Evolutionary conservation across 2,113 vertebrate genomes (phyloP).

Genomic region (Arenaria interpres): DNA sequence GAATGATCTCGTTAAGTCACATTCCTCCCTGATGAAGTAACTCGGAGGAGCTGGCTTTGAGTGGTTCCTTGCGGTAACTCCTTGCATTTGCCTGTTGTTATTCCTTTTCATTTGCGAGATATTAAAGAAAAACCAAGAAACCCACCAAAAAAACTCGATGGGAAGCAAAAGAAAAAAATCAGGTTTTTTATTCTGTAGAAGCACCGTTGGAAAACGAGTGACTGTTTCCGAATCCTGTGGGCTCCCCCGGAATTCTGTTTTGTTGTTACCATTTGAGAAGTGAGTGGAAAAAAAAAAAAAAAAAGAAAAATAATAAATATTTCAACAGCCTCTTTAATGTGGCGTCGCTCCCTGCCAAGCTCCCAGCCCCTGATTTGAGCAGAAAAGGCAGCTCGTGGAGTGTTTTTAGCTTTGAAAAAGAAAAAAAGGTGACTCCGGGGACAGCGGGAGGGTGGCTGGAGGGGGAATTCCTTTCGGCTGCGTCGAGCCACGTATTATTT

Average conservation of each 20-base stretch:
- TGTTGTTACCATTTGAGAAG: constrained; percentile 50
- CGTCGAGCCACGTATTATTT: no score
- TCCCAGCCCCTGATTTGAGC: not conserved
- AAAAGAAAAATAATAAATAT: constrained; percentile 66
- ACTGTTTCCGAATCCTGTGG: constrained; percentile 1
- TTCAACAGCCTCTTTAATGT: constrained; percentile 45
- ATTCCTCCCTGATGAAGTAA: not conserved
- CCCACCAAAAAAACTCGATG: not conserved
- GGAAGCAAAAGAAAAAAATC: not conserved
- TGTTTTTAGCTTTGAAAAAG: not conserved
- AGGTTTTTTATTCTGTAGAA: not conserved
- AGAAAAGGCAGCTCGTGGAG: accelerated
- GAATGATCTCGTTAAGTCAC: not conserved
- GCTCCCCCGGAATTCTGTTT: constrained; percentile 43
- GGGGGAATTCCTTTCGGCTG: no score
- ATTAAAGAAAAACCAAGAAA: not conserved
- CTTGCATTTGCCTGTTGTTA: not conserved
- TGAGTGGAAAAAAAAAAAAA: constrained; percentile 28
- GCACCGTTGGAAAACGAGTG: not conserved
- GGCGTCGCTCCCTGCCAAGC: not conserved
- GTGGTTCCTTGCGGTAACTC: not conserved
- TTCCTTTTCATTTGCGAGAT: not conserved
- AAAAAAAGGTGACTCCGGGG: not conserved
- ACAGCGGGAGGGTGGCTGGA: not conserved
- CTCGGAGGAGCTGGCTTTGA: not conserved